A percentile compares a stretch with the other conserved stretches of the same genome.
Conservation (phyloP, 2,113 vertebrate genomes). For the Fregata magnificens region DNA sequence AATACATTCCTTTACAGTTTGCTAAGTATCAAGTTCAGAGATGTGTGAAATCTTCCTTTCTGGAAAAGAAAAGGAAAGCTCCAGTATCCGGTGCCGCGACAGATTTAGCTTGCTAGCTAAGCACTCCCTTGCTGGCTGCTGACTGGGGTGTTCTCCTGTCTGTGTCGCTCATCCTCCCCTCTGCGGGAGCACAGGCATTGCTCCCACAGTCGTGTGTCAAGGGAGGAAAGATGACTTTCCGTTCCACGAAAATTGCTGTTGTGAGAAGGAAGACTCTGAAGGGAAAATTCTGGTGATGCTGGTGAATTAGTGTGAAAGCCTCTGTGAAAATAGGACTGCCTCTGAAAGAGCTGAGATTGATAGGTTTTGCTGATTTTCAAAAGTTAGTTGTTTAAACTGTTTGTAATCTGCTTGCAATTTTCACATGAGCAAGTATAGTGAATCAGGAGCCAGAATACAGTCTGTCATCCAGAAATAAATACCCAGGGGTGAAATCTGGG, state of each 20-base stretch:
- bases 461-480: background rate
- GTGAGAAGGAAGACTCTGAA: background rate
- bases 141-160: background rate
- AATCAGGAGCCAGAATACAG: background rate
- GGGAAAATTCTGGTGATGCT: background rate
- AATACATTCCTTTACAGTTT: background rate
- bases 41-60: background rate
- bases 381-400: background rate
- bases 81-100: accelerated
- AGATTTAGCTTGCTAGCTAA: background rate
- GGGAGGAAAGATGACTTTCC: background rate
- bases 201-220: accelerated
- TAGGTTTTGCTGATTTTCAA: background rate
- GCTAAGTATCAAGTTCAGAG: background rate
- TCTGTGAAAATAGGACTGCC: background rate
- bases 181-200: accelerated
- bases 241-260: accelerated
- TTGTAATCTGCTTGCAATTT: background rate
- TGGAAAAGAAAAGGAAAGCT: background rate
- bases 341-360: background rate
- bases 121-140: background rate
- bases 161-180: background rate
- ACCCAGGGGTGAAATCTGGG: background rate
- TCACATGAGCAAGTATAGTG: background rate
- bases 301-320: background rate